Percentiles rank a stretch among this genome's conserved stretches.
phyloP scores from a whole-genome alignment of 2,113 vertebrate species.

The Phylloscopus trochilus region DNA sequence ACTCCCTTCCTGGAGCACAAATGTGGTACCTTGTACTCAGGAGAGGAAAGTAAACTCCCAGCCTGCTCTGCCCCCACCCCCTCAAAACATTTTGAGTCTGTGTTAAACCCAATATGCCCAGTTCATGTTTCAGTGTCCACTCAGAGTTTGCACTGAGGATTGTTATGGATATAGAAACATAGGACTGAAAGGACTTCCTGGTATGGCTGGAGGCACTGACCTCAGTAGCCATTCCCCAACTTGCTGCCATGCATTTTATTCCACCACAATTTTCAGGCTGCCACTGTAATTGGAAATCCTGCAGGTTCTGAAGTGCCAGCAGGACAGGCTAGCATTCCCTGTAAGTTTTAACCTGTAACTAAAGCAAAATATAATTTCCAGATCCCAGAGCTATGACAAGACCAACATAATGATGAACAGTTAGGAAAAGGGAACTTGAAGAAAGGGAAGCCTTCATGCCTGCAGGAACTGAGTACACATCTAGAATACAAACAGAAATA shows the following conservation, averaged over 20 bases:
- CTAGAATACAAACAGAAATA: neutral
- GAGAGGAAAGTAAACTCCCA: neutral
- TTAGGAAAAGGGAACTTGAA: neutral
- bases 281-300: neutral
- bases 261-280: neutral
- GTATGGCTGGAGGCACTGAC: neutral
- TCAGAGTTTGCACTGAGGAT: neutral
- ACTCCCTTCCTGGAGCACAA: neutral
- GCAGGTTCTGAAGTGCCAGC: neutral
- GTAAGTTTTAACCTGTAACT: neutral
- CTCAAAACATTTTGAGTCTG: neutral
- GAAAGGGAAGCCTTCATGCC: neutral
- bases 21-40: neutral
- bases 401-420: neutral
- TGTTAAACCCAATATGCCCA: neutral
- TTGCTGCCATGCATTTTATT: neutral
- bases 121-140: neutral
- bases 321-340: neutral
- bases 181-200: neutral
- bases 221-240: neutral
- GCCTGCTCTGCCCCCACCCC: fast-evolving
- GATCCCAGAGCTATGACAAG: neutral
- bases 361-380: neutral
- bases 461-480: neutral
- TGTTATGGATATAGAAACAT: neutral